Evolutionary conservation across 2,113 vertebrate species (phyloP), one percentile per base, ranked within the genome.

Genomic region (Petrocephalus microphthalmus): DNA sequence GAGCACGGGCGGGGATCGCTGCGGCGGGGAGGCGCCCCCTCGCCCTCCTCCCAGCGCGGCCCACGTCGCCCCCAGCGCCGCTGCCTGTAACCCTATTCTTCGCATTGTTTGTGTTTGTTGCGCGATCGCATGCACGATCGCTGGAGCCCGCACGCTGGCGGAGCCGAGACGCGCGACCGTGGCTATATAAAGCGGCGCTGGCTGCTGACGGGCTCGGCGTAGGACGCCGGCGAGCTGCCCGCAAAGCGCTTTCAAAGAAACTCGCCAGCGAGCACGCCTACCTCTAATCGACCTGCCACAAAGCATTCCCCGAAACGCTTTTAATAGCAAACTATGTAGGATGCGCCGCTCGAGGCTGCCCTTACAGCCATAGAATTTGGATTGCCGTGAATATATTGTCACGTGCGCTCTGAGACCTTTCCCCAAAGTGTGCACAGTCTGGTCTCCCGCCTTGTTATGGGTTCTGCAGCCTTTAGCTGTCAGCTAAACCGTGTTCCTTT

Each of bases 1-100:
- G 92, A 94, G 93, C 89, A 92, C 85, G 91, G 90, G 91, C 86
- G 71, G 49, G 7, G 49, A 42, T 25, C 19, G n/a, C 87, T 91
- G 91, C 93, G 87, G 42, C 11, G 4, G 45, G 91, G 88, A 90
- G 91, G 78, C 85, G 37, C 45, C n/a, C 20, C 78, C 54, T 51
- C n/a, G 42, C 87, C 56, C 33, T 85, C 53, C n/a, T 17, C 87
- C 6, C 17, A n/a, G 56, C 84, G 25, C 74, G 33, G 53, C 53
- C 92, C 89, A 57, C 17, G 3, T 15, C 1, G 17, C 13, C 51
- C 88, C 53, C 78, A 19, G 11, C 53, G 53, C 87, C 25, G 42
- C 87, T 56, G 87, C 74, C 89, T 84, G 52, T 86, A 88, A 89
- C 90, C 33, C 89, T 89, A 89, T 90, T 90, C 90, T 90, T 56